These are phyloP conservation scores for Sinohyriopsis cumingii DNA, from an alignment of 2,888 invertebrate genomes.

Conservation along the genomic window DNA sequence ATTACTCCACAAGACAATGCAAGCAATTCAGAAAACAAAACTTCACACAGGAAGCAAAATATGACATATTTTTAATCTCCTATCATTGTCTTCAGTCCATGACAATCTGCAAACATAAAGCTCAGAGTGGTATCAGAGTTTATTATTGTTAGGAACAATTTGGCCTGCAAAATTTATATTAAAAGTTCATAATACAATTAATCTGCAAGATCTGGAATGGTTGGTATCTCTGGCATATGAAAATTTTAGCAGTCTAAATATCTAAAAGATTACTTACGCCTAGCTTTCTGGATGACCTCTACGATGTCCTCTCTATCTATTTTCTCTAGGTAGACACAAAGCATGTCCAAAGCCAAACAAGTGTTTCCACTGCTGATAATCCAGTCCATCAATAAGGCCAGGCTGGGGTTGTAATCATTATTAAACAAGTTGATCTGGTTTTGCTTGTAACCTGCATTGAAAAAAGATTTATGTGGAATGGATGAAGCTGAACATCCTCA, in stretches of 20 bases:
- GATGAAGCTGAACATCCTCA: neutral
- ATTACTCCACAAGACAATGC: too few species aligned
- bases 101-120: too few species aligned
- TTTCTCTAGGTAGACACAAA: conserved; percentile 70
- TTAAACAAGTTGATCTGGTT: conserved; percentile 67
- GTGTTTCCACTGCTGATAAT: conserved; percentile 72
- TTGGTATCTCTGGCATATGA: neutral
- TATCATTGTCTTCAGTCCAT: too few species aligned
- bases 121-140: too few species aligned
- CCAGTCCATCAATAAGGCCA: conserved; percentile 72
- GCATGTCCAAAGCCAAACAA: conserved; percentile 71
- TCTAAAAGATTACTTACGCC: conserved; percentile 48
- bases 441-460: conserved; percentile 68
- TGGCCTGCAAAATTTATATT: too few species aligned
- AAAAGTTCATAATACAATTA: too few species aligned
- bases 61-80: too few species aligned
- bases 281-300: conserved; percentile 64
- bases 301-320: conserved; percentile 68
- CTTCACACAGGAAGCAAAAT: too few species aligned
- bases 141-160: too few species aligned
- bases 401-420: conserved; percentile 70
- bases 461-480: neutral
- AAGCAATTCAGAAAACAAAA: too few species aligned
- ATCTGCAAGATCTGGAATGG: too few species aligned
- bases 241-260: neutral